Conservation (phyloP, 2,888 invertebrate species). For the Lasius fuliginosus region DNA sequence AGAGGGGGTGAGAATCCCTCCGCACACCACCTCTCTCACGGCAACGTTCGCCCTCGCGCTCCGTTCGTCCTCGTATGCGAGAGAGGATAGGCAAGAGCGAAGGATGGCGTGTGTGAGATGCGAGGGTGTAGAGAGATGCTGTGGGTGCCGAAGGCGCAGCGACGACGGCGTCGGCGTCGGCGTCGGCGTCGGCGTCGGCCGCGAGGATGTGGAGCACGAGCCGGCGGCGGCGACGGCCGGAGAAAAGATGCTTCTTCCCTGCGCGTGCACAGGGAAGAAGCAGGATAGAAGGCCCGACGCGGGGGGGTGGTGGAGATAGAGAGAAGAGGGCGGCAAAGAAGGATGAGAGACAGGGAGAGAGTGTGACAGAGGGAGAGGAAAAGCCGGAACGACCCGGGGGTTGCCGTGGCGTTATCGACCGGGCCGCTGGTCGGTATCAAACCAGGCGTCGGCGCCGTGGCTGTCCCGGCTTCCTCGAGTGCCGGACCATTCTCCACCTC, state of each 20-base stretch:
- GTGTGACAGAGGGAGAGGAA: slow-evolving; percentile 50
- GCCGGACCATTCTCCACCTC: slow-evolving; percentile 74
- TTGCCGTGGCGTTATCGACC: slow-evolving; percentile 84
- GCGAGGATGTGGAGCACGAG: slow-evolving; percentile 50
- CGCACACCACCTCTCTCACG: slow-evolving; percentile 17
- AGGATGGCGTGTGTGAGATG: slow-evolving; percentile 10
- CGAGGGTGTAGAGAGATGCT: slow-evolving; percentile 8
- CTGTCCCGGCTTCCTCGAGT: slow-evolving; percentile 78
- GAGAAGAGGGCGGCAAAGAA: slow-evolving; percentile 29
- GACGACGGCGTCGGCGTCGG: slow-evolving; percentile 35
- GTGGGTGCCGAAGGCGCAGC: slow-evolving; percentile 44
- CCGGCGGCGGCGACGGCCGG: slow-evolving; percentile 27
- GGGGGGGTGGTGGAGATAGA: slow-evolving; percentile 44
- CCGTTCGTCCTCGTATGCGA: slow-evolving; percentile 29
- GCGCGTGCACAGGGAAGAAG: slow-evolving; percentile 46
- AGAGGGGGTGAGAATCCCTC: neutral
- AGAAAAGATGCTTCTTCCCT: slow-evolving; percentile 52
- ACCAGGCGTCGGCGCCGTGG: slow-evolving; percentile 79
- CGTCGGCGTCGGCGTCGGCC: slow-evolving; percentile 16
- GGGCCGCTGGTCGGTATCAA: slow-evolving; percentile 77
- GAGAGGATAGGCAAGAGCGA: slow-evolving; percentile 38
- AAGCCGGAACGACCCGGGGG: slow-evolving; percentile 81
- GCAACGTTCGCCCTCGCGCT: neutral
- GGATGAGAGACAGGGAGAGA: slow-evolving; percentile 30
- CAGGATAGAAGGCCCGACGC: slow-evolving; percentile 41